Evolutionary conservation across 2,797 vertebrate genomes (phyloP).

Genomic region (Cossypha heuglini): DNA sequence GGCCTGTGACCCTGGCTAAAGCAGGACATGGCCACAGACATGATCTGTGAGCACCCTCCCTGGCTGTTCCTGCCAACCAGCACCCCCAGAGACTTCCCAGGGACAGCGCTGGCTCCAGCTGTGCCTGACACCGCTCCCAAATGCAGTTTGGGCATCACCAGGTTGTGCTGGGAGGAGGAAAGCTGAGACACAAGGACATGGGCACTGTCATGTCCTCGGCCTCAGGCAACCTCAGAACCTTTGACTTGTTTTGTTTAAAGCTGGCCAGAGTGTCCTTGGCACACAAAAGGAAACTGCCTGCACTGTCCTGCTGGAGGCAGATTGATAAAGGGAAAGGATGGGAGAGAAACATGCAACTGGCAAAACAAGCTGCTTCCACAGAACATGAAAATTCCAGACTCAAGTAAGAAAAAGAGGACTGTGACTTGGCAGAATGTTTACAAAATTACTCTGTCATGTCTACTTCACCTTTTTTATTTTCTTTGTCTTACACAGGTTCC

Average conservation of each 20-base stretch:
- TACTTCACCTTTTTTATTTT: not conserved
- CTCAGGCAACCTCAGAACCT: not conserved
- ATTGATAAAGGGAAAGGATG: not conserved
- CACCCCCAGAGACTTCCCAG: not conserved
- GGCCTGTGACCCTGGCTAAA: not conserved
- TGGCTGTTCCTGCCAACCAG: not conserved
- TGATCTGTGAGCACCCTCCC: no score
- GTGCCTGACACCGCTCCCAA: not conserved
- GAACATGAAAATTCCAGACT: not conserved
- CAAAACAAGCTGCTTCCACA: not conserved
- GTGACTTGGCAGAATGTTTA: not conserved
- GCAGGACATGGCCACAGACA: not conserved
- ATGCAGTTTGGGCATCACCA: not conserved
- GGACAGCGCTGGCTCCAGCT: not conserved
- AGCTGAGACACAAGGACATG: not conserved
- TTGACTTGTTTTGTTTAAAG: not conserved
- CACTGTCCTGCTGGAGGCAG: not conserved
- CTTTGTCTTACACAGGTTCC: not conserved
- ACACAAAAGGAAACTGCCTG: not conserved
- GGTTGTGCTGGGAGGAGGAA: not conserved
- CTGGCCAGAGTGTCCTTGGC: not conserved
- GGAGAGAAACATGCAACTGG: not conserved
- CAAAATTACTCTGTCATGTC: not conserved
- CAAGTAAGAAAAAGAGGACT: not conserved
- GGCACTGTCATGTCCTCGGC: not conserved